These are phyloP conservation scores for Salticus scenicus DNA, from an alignment of 2,888 invertebrate genomes.

Conservation along the genomic window DNA sequence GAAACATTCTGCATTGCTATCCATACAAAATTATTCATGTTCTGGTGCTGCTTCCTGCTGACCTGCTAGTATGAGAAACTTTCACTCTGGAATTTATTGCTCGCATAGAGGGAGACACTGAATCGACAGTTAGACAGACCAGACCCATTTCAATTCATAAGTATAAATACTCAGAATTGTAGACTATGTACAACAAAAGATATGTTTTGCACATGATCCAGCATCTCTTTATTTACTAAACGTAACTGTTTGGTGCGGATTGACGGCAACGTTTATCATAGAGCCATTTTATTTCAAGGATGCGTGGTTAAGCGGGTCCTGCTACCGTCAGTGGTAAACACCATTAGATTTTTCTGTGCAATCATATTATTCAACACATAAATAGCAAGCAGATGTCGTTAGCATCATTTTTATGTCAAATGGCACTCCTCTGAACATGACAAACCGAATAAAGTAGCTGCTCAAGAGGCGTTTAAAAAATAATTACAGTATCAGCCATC, in stretches of 20 bases:
- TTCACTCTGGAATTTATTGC: slow-evolving; percentile 8
- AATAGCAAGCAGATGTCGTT: neutral
- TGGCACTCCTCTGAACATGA: neutral
- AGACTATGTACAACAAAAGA: slow-evolving; percentile 1
- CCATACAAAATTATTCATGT: neutral
- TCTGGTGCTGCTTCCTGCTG: neutral
- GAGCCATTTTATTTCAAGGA: neutral
- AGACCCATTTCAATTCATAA: neutral
- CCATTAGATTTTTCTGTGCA: neutral
- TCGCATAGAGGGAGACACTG: neutral
- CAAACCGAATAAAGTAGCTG: neutral
- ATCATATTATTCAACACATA: neutral
- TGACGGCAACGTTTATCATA: neutral
- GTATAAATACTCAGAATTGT: slow-evolving; percentile 13
- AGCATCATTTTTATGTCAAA: neutral
- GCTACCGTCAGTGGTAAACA: neutral
- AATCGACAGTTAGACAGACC: neutral
- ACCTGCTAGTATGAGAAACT: neutral
- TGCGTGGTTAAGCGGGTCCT: neutral
- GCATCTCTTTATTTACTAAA: neutral
- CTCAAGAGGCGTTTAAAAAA: neutral
- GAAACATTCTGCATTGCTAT: neutral
- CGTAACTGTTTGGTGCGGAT: neutral
- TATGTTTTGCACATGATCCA: neutral
- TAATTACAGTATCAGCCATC: neutral